phyloP scores from a whole-genome alignment of 2,113 vertebrate species.

The Paramisgurnus dabryanus region DNA sequence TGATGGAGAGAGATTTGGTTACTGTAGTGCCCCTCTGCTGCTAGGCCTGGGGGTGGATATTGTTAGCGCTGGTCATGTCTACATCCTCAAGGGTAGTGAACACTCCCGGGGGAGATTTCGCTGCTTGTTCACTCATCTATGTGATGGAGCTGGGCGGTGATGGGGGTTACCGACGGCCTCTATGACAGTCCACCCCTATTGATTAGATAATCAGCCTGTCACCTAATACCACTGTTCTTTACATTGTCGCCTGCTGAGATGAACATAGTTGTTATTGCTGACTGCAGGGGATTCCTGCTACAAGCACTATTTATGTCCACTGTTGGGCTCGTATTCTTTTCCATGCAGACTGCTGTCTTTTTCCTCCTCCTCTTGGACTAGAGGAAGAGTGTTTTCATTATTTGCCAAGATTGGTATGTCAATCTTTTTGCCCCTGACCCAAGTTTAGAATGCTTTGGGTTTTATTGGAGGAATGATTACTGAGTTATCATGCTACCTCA shows the following conservation, averaged over 20 bases:
- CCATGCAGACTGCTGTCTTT: slow-evolving; percentile 10
- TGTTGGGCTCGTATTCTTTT: slow-evolving; percentile 60
- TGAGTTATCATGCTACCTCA: slow-evolving; percentile 64
- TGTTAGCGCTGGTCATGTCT: slow-evolving; percentile 26
- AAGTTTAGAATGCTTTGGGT: slow-evolving; percentile 65
- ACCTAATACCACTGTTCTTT: slow-evolving; percentile 68
- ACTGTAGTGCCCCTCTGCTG: background rate
- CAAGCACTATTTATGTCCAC: slow-evolving; percentile 54
- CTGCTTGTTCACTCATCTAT: slow-evolving; percentile 51
- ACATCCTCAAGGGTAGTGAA: slow-evolving; percentile 24
- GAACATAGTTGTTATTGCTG: slow-evolving; percentile 53
- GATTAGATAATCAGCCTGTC: slow-evolving; percentile 79
- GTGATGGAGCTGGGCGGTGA: slow-evolving; percentile 28
- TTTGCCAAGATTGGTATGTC: slow-evolving; percentile 75
- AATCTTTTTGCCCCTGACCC: slow-evolving; percentile 69
- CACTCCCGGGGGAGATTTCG: slow-evolving; percentile 41
- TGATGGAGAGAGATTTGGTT: slow-evolving; percentile 8
- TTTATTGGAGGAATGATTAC: slow-evolving; percentile 73
- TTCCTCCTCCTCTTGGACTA: slow-evolving; percentile 55
- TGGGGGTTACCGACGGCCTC: slow-evolving; percentile 47
- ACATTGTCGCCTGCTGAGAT: slow-evolving; percentile 69
- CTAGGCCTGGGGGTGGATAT: slow-evolving; percentile 24
- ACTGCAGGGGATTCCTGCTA: slow-evolving; percentile 37
- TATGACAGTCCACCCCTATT: slow-evolving; percentile 68
- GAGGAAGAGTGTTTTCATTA: slow-evolving; percentile 72